phyloP scores from a whole-genome alignment of 2,888 invertebrate species.

The Eristalis pertinax region DNA sequence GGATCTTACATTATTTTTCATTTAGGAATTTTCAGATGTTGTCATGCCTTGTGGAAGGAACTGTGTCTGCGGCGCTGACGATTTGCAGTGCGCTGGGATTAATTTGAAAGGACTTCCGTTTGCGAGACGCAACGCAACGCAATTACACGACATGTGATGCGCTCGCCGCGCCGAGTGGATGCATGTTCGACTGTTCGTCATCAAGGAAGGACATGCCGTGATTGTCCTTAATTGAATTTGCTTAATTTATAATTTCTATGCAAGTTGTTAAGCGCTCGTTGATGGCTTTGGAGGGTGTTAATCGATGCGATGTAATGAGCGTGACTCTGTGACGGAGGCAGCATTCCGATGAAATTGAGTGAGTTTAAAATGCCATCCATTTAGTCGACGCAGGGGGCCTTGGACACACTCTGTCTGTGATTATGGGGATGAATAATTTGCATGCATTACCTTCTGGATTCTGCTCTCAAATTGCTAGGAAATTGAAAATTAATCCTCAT shows the following conservation, averaged over 20 bases:
- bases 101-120: slow-evolving; percentile 62
- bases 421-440: too few species aligned
- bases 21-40: slow-evolving; percentile 3
- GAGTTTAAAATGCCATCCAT: neutral
- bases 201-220: neutral
- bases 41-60: neutral
- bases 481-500: too few species aligned
- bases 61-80: slow-evolving; percentile 24
- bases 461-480: too few species aligned
- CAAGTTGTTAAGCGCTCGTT: neutral
- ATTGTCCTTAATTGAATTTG: neutral
- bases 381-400: too few species aligned
- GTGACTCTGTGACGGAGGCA: neutral
- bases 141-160: slow-evolving; percentile 11
- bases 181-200: neutral
- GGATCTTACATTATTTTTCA: neutral
- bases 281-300: neutral
- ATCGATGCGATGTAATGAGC: neutral
- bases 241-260: neutral
- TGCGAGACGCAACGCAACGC: neutral
- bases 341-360: neutral
- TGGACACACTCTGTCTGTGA: too few species aligned
- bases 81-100: slow-evolving; percentile 29
- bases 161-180: neutral
- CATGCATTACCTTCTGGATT: too few species aligned